Base-by-base conservation (phyloP, 1,140 invertebrate genomes). In the Trichonephila clavata region DNA sequence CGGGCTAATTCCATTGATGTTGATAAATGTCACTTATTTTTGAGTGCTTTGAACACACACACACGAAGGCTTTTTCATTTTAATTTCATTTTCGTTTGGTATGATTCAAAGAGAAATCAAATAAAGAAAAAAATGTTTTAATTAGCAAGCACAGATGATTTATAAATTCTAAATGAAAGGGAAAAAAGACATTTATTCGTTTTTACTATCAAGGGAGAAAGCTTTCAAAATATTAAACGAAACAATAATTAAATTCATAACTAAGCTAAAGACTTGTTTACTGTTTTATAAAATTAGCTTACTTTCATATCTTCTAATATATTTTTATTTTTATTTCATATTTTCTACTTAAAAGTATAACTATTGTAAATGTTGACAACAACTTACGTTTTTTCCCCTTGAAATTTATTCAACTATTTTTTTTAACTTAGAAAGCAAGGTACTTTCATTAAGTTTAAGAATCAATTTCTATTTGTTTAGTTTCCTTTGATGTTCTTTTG, bases 201-300 rank as follows among this genome's bases (percentile, higher is more conserved):
- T 57, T 83, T 24, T 39, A 7, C 5, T 27, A n/a, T 16, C n/a
- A 77, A 83, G 6, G 80, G 39, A 83, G 43, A 20, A 20, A 83
- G n/a, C 14, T 50, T 32, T 86, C 61, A 63, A 59, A 27, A 63
- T 59, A 86, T 86, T 86, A 86, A 86, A 39, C 24, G 20, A 24
- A 50, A 24, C 59, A 86, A 86, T 86, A 86, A 86, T 86, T 86
- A 63, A 86, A 86, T 59, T 63, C 84, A 43, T 63, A 86, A 86
- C n/a, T 24, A 16, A 24, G 14, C 32, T 18, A 20, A 43, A 84
- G n/a, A 84, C 83, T n/a, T 43, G 21, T 84, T 84, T 60, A 43
- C 83, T 24, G 10, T 84, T 59, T 57, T n/a, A 24, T 21, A 21
- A 84, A 24, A 84, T n/a, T 21, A 24, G 83, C 83, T 84, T 84